Percentiles rank a stretch among this genome's conserved stretches.
These are phyloP conservation scores for Octomys mimax DNA, from an alignment of 2,797 vertebrate genomes.

Conservation along the genomic window DNA sequence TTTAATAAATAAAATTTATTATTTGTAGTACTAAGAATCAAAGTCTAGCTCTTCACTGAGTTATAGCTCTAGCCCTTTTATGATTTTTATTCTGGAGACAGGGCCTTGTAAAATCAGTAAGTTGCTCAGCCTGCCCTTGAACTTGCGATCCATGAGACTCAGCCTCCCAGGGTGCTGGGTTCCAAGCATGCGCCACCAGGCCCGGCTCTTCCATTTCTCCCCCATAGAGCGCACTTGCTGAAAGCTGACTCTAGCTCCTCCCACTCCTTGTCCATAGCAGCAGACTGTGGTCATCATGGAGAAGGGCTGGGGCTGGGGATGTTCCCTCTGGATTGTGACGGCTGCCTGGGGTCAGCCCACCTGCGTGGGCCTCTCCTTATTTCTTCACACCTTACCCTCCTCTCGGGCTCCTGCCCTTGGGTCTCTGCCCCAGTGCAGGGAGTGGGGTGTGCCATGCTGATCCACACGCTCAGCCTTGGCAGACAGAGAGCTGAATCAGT, in stretches of 20 bases:
- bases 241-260: not conserved
- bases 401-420: not conserved
- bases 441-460: not conserved
- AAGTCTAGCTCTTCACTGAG: not conserved
- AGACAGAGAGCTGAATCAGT: not conserved
- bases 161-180: not conserved
- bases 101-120: not conserved
- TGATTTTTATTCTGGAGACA: not conserved
- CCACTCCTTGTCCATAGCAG: not conserved
- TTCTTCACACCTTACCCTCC: not conserved
- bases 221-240: not conserved
- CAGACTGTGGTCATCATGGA: not conserved
- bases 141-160: not conserved
- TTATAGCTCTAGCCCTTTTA: not conserved
- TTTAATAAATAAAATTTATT: not conserved
- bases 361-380: not conserved
- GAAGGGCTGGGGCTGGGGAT: too few relatives aligned
- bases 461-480: not conserved
- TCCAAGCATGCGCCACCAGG: not conserved
- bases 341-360: not conserved
- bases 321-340: accelerated
- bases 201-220: not conserved
- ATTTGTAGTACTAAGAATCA: not conserved
- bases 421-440: not conserved
- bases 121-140: not conserved